Evolutionary conservation across 1,140 invertebrate genomes (phyloP), one percentile per base, ranked within the genome.

Genomic region (Heliconius nattereri): DNA sequence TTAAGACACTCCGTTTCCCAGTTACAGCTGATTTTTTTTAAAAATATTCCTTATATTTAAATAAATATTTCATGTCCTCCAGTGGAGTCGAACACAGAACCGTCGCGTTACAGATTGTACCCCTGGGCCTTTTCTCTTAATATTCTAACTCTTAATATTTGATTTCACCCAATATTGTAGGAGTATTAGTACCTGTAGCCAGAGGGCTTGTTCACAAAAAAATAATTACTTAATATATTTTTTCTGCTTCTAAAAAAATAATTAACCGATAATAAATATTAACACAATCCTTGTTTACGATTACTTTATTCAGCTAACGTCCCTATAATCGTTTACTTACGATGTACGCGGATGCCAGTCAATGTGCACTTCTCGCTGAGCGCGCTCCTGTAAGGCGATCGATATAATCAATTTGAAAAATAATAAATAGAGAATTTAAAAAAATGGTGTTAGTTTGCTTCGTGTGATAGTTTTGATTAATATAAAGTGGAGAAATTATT

Each of bases 261-360:
- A 26, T 66, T 26, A 66, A 60, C 5, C 5, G 11, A 29, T 66
- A 66, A 5, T 66, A 16, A 26, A 13, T 3, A 66, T 29, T 66
- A 26, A 66, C 23, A 66, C n/a, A 26, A 66, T 66, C 23, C 60
- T 23, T 66, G 60, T 29, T 29, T 66, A 26, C 26, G 60, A 66
- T 5, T 26, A 11, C 57, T 66, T 66, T 16, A 85, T 78, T 85
- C 75, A 79, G 83, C 75, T 78, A 73, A 71, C 77, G 82, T 71
- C 60, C 54, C 45, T 83, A 80, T 73, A 81, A 84, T 83, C 80
- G 66, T 76, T 75, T 66, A 66, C 60, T 66, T 66, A 66, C 60
- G 60, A 23, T 85, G 57, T 76, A 78, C 71, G 76, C 88, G 86
- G 83, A 85, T 88, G 87, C 87, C 90, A 91, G 90, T 91, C 79